Evolutionary conservation across 2,888 invertebrate genomes (phyloP).

Genomic region (Drosophila longiperda): DNA sequence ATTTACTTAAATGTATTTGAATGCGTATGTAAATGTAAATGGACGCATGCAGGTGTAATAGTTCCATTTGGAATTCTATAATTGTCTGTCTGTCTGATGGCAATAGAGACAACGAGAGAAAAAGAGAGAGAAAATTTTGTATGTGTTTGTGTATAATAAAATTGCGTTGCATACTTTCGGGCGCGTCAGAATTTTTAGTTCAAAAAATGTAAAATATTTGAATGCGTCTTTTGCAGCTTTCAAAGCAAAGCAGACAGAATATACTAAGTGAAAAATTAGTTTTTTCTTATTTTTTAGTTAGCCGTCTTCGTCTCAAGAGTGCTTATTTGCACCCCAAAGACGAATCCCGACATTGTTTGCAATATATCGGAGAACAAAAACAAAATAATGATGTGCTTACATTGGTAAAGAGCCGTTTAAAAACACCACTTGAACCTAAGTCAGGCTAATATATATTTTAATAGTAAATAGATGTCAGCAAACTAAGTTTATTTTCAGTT

Average conservation of each 20-base stretch:
- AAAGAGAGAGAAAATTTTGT: not conserved
- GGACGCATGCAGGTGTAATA: slow-evolving; percentile 69
- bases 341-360: not conserved
- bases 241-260: not conserved
- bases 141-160: slow-evolving; percentile 20
- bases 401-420: not conserved
- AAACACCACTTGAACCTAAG: not conserved
- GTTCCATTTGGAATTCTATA: slow-evolving; percentile 74
- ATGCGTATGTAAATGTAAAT: slow-evolving; percentile 4
- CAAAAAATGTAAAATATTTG: slow-evolving; percentile 22
- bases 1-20: not conserved
- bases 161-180: slow-evolving; percentile 62
- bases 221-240: slow-evolving; percentile 4
- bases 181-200: slow-evolving; percentile 20
- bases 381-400: not conserved
- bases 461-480: not conserved
- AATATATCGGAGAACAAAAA: not conserved
- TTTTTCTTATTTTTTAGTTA: not conserved
- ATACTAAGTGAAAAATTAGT: not conserved
- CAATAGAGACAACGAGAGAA: not conserved
- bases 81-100: slow-evolving; percentile 40
- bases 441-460: not conserved
- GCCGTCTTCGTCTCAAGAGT: not conserved
- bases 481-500: not conserved
- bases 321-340: not conserved